Base-by-base conservation (phyloP, 2,113 vertebrate genomes). In the Psittacula cyanocephala region DNA sequence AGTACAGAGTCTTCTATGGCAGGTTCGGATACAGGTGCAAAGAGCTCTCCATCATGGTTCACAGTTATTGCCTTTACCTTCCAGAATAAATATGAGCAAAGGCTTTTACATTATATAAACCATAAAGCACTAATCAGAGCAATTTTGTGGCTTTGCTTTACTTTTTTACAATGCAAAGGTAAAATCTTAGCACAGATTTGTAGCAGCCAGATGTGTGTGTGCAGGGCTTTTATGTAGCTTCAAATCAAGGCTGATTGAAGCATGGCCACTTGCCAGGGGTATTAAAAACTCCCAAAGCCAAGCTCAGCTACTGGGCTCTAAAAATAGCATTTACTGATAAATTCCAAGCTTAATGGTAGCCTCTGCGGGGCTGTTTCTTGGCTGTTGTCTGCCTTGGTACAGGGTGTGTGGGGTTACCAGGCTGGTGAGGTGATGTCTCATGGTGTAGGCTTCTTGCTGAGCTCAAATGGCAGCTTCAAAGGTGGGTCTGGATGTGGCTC, bases 71-170 rank as follows among this genome's bases (percentile, higher is more conserved):
- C 85, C 35, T 82, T 86, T 81, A 75, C 71, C 46, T 59, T 50
- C 67, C 57, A 75, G 92, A 88, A 83, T 7, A 81, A 67, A 64
- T 13, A 22, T 27, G 62, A 87, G 78, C 76, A 39, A 88, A 95
- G 88, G 60, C 68, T 88, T 95, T 94, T 79, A 74, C 24, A 18
- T 87, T 88, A 91, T 80, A 83, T 49, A 92, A 97, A 86, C 93
- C 87, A 81, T 94, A 95, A 91, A 86, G 72, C 28, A 31, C 76
- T 95, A 83, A 53, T 86, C 87, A 83, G 79, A 91, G 95, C 86
- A 89, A 86, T 92, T 95, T 85, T 96, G 97, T 74, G 95, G 96
- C 91, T 97, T 95, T 74, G 86, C 83, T 81, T 83, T 88, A 85
- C 23, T 89, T 85, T 85, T 86, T 93, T 70, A 70, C 53, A 79